Percentiles rank a stretch among this genome's conserved stretches.
Conservation (phyloP, 2,113 vertebrate genomes). For the Daphoenositta chrysoptera region DNA sequence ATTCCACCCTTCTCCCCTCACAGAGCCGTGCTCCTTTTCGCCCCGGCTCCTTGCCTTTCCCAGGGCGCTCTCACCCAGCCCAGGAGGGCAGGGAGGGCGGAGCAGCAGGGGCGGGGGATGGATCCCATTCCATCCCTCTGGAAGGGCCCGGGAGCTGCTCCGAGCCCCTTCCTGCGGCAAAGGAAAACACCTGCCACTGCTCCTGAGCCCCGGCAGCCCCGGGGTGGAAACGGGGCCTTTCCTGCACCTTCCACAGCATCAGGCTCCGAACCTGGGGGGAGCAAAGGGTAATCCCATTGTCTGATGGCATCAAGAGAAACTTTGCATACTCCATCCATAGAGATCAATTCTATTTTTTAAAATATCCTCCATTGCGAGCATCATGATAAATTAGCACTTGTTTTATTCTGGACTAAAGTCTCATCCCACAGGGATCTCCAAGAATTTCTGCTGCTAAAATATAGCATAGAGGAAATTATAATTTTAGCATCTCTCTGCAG, state of each 20-base stretch:
- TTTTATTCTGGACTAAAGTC: constrained; percentile 49
- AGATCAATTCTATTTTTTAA: neutral
- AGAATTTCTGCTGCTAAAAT: constrained; percentile 40
- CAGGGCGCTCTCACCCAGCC: neutral
- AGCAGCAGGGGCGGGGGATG: neutral
- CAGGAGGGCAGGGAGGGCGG: neutral
- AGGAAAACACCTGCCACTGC: constrained; percentile 18
- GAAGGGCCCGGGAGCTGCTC: neutral
- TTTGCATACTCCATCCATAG: neutral
- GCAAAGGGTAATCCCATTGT: neutral
- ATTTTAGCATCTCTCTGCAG: constrained; percentile 57
- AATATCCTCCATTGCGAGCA: neutral
- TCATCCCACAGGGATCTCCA: constrained; percentile 41
- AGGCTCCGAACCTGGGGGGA: neutral
- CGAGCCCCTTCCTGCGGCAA: neutral
- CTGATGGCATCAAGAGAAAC: neutral
- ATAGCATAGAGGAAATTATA: constrained; percentile 49
- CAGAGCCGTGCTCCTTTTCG: neutral
- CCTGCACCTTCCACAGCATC: neutral
- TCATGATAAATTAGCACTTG: constrained; percentile 21
- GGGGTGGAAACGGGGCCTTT: neutral
- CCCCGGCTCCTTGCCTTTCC: neutral
- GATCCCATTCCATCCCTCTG: neutral
- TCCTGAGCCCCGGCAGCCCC: neutral
- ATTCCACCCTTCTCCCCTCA: neutral